These are phyloP conservation scores for Heliconius congener DNA, from an alignment of 1,140 invertebrate genomes.

Conservation along the genomic window DNA sequence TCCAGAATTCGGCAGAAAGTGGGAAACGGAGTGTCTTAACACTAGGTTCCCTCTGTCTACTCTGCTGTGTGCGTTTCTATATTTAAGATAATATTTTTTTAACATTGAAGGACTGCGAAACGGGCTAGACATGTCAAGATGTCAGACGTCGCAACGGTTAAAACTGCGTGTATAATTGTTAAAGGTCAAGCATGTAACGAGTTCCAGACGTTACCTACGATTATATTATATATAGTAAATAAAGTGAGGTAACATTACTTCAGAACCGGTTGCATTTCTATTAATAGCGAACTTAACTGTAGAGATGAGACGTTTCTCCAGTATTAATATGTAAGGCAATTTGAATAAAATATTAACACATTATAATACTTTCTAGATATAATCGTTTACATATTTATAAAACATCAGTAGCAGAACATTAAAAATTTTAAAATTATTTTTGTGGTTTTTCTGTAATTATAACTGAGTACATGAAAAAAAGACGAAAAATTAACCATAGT, in stretches of 20 bases:
- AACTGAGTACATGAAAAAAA: too few relatives aligned
- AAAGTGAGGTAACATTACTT: conserved; percentile 39
- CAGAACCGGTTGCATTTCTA: conserved; percentile 34
- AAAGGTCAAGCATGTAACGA: conserved; percentile 49
- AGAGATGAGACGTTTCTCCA: conserved; percentile 13
- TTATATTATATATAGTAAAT: conserved; percentile 18
- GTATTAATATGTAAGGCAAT: neutral
- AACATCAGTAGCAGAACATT: too few relatives aligned
- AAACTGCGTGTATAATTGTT: conserved; percentile 45
- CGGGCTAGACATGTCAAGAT: conserved; percentile 21
- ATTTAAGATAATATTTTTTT: neutral
- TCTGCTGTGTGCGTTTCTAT: too few relatives aligned
- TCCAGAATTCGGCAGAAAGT: too few relatives aligned
- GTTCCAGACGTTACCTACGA: conserved; percentile 33
- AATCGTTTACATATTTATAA: too few relatives aligned
- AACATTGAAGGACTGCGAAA: neutral
- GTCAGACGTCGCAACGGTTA: conserved; percentile 36
- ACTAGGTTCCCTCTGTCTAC: too few relatives aligned
- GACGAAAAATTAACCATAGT: too few relatives aligned
- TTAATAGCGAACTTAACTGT: conserved; percentile 31
- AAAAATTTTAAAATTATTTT: too few relatives aligned
- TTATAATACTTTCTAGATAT: too few relatives aligned
- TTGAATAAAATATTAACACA: neutral
- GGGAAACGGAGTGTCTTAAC: too few relatives aligned
- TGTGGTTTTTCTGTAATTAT: too few relatives aligned